phyloP scores from a whole-genome alignment of 2,113 vertebrate genomes.

The Scatophagus argus region DNA sequence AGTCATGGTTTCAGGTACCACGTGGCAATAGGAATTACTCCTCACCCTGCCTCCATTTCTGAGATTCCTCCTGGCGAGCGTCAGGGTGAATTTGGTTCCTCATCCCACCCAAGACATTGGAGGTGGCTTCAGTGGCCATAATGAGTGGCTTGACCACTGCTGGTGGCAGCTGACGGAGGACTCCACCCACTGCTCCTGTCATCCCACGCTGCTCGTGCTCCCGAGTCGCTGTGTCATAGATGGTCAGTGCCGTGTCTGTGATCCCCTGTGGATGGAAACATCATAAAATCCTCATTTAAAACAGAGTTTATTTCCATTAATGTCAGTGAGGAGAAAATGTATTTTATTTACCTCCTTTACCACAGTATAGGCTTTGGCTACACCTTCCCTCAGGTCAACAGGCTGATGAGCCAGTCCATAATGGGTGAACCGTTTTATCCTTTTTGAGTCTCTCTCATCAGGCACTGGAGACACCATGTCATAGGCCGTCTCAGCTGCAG shows the following conservation, averaged over 20 bases:
- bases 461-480: conserved; percentile 98
- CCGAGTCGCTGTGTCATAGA: conserved; percentile 95
- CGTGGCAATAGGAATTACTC: conserved; percentile 76
- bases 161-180: conserved; percentile 95
- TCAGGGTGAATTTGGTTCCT: conserved; percentile 98
- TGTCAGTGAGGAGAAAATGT: neutral
- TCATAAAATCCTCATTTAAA: neutral
- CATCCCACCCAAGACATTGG: conserved; percentile 97
- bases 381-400: conserved; percentile 95
- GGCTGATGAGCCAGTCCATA: conserved; percentile 94
- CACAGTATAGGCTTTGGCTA: conserved; percentile 97
- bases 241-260: conserved; percentile 95
- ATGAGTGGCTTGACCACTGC: conserved; percentile 96
- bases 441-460: conserved; percentile 89
- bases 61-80: conserved; percentile 96
- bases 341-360: conserved; percentile 91
- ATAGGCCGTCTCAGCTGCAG: conserved; percentile 97
- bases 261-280: conserved; percentile 86
- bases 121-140: conserved; percentile 96
- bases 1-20: conserved; percentile 33
- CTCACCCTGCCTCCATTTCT: conserved; percentile 95
- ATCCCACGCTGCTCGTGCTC: conserved; percentile 98
- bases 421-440: conserved; percentile 89
- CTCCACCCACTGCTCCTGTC: conserved; percentile 96
- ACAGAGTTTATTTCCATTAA: neutral